phyloP scores from a whole-genome alignment of 2,888 invertebrate genomes.

The Gari tellinella region DNA sequence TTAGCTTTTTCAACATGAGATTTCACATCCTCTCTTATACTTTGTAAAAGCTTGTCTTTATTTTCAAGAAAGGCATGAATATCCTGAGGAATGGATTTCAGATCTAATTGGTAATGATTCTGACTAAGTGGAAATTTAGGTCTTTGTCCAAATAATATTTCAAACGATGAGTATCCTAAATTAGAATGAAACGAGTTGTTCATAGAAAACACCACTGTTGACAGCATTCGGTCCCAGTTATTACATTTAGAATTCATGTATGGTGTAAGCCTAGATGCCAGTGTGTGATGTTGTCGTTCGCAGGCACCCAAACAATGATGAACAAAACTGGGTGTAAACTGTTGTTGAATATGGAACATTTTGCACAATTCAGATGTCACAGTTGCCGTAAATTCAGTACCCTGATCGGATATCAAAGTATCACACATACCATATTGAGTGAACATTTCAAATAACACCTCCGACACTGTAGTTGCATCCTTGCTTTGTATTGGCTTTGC shows the following conservation, averaged over 20 bases:
- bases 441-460: constrained; percentile 36
- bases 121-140: constrained; percentile 39
- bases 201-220: constrained; percentile 44
- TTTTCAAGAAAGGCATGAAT: too few relatives aligned
- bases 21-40: constrained; percentile 1
- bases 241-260: constrained; percentile 34
- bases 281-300: constrained; percentile 29
- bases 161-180: constrained; percentile 52
- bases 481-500: constrained; percentile 34
- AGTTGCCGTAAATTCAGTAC: constrained; percentile 42
- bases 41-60: not conserved
- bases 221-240: constrained; percentile 25
- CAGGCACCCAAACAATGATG: constrained; percentile 41
- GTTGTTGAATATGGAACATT: too few relatives aligned
- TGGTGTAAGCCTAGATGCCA: constrained; percentile 41
- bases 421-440: constrained; percentile 47
- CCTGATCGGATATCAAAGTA: constrained; percentile 30
- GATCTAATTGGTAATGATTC: not conserved
- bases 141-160: constrained; percentile 38
- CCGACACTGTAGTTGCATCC: constrained; percentile 42
- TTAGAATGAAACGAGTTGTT: constrained; percentile 41
- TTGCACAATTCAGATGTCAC: constrained; percentile 40
- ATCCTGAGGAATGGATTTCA: too few relatives aligned
- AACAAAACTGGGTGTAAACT: constrained; percentile 44
- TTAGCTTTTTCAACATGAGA: constrained; percentile 15